These are phyloP conservation scores for Lagocephalus sceleratus DNA, from an alignment of 2,797 vertebrate genomes.

Conservation along the genomic window DNA sequence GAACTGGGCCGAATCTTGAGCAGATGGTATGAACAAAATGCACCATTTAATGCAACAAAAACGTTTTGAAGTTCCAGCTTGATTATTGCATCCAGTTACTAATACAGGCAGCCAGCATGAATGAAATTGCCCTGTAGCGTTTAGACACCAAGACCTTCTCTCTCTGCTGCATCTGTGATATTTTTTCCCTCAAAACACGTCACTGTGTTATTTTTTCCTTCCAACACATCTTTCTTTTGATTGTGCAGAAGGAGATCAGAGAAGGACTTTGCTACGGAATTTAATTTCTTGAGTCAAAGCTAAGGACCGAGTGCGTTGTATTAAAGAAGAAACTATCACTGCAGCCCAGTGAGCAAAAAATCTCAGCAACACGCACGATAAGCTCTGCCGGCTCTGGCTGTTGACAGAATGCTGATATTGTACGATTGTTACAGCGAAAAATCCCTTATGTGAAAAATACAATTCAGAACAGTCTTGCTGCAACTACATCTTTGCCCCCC, in stretches of 20 bases:
- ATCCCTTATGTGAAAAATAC: conserved; percentile 63
- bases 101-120: conserved; percentile 13
- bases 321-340: conserved; percentile 39
- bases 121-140: conserved; percentile 12
- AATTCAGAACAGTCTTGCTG: conserved; percentile 33
- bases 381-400: conserved; percentile 55
- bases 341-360: conserved; percentile 50
- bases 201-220: conserved; percentile 22
- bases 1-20: conserved; percentile 27
- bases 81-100: conserved; percentile 11
- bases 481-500: conserved; percentile 33
- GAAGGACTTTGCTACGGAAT: conserved; percentile 31
- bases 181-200: conserved; percentile 17
- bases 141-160: conserved; percentile 18
- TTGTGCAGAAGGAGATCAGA: conserved; percentile 26
- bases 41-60: conserved; percentile 14
- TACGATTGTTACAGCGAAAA: conserved; percentile 61
- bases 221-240: conserved; percentile 26
- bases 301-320: conserved; percentile 41
- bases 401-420: conserved; percentile 61
- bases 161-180: conserved; percentile 8
- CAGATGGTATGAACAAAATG: conserved; percentile 29
- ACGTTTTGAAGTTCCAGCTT: conserved; percentile 28
- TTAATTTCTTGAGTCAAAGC: conserved; percentile 42
- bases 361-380: conserved; percentile 55